Evolutionary conservation across 1,140 invertebrate genomes (phyloP).

Genomic region (Tetragonula clypearis): DNA sequence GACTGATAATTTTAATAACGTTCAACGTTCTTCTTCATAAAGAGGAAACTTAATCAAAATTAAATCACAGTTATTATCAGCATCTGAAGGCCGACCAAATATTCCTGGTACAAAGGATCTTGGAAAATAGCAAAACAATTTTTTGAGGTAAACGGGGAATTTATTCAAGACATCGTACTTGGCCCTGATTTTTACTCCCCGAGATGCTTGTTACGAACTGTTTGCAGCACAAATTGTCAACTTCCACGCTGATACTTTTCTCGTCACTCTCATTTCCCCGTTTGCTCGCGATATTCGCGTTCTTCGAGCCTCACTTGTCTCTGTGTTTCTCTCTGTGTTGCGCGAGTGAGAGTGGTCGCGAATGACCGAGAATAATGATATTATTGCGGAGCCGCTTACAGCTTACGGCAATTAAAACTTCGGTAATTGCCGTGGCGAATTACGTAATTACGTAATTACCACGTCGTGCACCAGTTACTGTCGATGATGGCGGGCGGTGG

Average conservation of each 20-base stretch:
- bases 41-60: too few species aligned
- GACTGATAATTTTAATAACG: too few species aligned
- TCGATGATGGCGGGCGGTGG: not conserved
- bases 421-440: conserved; percentile 77
- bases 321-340: not conserved
- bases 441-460: conserved; percentile 77
- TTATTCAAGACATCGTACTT: too few species aligned
- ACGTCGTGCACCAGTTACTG: conserved; percentile 48
- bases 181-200: not conserved
- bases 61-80: too few species aligned
- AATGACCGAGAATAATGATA: conserved; percentile 75
- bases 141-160: too few species aligned
- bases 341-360: conserved; percentile 25
- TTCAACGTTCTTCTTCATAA: too few species aligned
- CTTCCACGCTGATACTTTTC: conserved; percentile 3
- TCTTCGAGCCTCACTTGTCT: not conserved
- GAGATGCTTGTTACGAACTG: not conserved
- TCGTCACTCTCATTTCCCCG: too few species aligned
- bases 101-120: too few species aligned
- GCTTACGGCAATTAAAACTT: conserved; percentile 79
- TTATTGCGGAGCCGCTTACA: conserved; percentile 74
- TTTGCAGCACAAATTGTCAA: not conserved
- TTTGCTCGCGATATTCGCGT: not conserved
- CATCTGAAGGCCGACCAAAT: too few species aligned
- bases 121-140: too few species aligned